phyloP scores from a whole-genome alignment of 2,113 vertebrate genomes.

The Gasterosteus aculeatus region DNA sequence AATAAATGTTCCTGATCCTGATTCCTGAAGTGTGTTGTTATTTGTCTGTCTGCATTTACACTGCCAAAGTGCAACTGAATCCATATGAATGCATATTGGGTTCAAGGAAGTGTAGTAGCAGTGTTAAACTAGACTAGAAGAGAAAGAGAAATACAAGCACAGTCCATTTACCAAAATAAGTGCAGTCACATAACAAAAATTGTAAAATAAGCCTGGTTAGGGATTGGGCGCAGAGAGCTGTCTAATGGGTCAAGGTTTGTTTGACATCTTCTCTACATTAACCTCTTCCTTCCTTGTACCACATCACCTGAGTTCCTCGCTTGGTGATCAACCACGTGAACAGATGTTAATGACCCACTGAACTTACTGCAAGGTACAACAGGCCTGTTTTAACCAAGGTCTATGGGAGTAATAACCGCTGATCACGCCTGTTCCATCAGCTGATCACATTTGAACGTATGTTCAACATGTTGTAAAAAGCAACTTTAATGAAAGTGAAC shows the following conservation, averaged over 20 bases:
- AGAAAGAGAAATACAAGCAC: too few relatives aligned
- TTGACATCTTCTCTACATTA: too few relatives aligned
- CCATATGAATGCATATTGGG: not conserved
- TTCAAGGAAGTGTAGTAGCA: too few relatives aligned
- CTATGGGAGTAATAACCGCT: not conserved
- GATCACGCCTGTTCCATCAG: not conserved
- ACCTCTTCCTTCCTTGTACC: not conserved
- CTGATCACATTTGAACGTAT: not conserved
- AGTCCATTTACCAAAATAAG: not conserved
- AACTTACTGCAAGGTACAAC: not conserved
- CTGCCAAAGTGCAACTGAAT: not conserved
- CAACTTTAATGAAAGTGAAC: not conserved
- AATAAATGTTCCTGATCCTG: too few relatives aligned
- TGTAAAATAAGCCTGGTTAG: not conserved
- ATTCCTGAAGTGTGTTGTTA: too few relatives aligned
- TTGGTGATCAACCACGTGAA: not conserved
- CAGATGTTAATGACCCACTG: not conserved
- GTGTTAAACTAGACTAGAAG: too few relatives aligned
- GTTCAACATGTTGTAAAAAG: not conserved
- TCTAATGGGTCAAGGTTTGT: too few relatives aligned
- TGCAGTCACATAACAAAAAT: not conserved
- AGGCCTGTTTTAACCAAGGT: not conserved
- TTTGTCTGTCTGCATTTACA: not conserved
- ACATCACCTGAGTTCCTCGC: not conserved
- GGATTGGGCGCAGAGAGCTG: not conserved